phyloP scores from a whole-genome alignment of 2,888 invertebrate species.

The Tenthredo scrophulariae region DNA sequence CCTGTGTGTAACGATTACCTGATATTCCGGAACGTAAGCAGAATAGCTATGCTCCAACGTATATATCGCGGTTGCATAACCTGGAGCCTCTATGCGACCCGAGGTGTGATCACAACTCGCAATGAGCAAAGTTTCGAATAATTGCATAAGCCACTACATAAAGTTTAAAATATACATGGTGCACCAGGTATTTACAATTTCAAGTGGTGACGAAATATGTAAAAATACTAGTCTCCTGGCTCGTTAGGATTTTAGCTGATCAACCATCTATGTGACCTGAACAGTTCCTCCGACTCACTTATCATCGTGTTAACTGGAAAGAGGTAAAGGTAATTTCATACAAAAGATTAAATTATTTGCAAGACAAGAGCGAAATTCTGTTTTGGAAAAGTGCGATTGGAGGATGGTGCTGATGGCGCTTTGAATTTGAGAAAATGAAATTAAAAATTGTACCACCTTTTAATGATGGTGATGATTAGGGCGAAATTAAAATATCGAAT shows the following conservation, averaged over 20 bases:
- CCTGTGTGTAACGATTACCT: background rate
- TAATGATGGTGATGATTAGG: background rate
- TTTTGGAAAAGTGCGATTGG: background rate
- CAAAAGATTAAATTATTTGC: background rate
- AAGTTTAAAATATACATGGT: conserved; percentile 31
- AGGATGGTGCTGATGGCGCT: background rate
- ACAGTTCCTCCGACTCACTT: background rate
- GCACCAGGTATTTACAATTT: background rate
- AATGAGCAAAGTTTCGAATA: conserved; percentile 48
- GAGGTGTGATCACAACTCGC: conserved; percentile 43
- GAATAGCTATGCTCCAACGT: background rate
- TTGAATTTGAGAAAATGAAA: background rate
- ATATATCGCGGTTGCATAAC: conserved; percentile 5
- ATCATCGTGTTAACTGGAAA: background rate
- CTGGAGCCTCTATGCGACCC: conserved; percentile 15
- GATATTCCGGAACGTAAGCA: background rate
- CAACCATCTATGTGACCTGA: background rate
- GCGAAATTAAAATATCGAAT: no score
- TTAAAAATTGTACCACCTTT: background rate
- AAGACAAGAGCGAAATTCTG: background rate
- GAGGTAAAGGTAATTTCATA: background rate
- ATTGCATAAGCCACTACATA: conserved; percentile 30
- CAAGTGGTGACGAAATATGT: background rate
- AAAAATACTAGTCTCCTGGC: background rate
- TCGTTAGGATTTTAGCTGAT: background rate